Base-by-base conservation (phyloP, 2,888 invertebrate genomes). In the Temnothorax unifasciatus region DNA sequence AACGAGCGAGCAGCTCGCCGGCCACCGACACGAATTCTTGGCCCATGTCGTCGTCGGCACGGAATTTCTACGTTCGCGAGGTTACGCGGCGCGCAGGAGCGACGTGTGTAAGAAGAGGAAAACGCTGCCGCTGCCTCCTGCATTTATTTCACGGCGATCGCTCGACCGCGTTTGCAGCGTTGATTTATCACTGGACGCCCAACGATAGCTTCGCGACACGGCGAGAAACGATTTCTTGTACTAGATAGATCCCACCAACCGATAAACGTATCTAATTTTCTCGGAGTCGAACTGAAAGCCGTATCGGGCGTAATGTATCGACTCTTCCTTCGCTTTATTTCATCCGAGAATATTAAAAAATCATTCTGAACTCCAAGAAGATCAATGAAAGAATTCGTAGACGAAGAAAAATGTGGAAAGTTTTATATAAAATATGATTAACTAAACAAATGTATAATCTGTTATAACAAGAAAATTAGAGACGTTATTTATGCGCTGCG, bases 1-100 rank as follows among this genome's bases (percentile, higher is more conserved):
- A 79, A 87, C 73, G 61, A 71, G 69, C 21, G 50, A 81, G 41
- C 38, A 77, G 59, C 76, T 77, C 69, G 68, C 57, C 64, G 63
- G 29, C 59, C 63, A 71, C 74, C 75, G 69, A 71, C 84, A 82
- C 71, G 83, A 86, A 90, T 86, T 85, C 89, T 34, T 79, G 59
- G 25, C n/a, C 18, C 66, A n/a, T 66, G 82, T 71, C 74, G 54
- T 82, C 71, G 66, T 29, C 82, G 54, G 29, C 25, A 66, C 50
- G 68, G 68, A 69, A 69, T 83, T 83, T 63, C 61, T 69, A 82
- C 61, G 69, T 61, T 69, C 61, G 52, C 59, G 68, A 61, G 13
- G 50, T 54, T 50, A 54, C 66, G 18, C 66, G 64, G 64, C 41
- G 38, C 47, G 54, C 57, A n/a, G 59, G 18, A 77, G n/a, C 41